Evolutionary conservation across 2,888 invertebrate genomes (phyloP).

Genomic region (Lysandra coridon): DNA sequence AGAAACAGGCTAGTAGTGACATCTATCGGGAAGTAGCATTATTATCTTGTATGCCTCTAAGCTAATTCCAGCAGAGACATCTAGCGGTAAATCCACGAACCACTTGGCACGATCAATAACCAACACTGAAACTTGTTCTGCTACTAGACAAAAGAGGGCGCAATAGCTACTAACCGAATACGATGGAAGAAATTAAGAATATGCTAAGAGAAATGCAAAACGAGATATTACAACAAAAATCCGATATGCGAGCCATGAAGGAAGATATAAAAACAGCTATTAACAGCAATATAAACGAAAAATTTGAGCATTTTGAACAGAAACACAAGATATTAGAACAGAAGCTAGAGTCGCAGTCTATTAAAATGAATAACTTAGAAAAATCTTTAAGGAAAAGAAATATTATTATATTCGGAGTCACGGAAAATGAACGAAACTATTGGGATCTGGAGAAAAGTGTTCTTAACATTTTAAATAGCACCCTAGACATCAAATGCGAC

Average conservation of each 20-base stretch:
- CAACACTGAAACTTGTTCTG: too few species aligned
- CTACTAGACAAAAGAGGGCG: too few species aligned
- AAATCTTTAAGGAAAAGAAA: slow-evolving; percentile 11
- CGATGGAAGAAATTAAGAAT: background rate
- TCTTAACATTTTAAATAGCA: slow-evolving; percentile 10
- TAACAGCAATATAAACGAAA: slow-evolving; percentile 28
- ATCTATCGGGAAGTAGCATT: too few species aligned
- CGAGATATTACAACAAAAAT: background rate
- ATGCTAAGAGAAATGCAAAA: background rate
- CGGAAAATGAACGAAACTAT: slow-evolving; percentile 16
- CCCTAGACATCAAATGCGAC: background rate
- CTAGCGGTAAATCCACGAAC: background rate
- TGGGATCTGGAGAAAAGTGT: background rate
- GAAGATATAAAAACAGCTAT: slow-evolving; percentile 11
- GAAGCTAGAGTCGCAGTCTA: background rate
- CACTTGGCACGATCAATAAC: too few species aligned
- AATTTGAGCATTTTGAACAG: slow-evolving; percentile 10
- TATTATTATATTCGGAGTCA: slow-evolving; percentile 4
- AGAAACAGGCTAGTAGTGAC: too few species aligned
- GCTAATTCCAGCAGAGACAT: background rate
- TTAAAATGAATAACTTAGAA: background rate
- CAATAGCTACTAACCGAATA: background rate
- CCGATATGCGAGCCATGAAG: background rate
- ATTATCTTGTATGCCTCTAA: background rate
- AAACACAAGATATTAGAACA: slow-evolving; percentile 9